phyloP scores from a whole-genome alignment of 2,888 invertebrate genomes.

The Drosophila sordidapex region DNA sequence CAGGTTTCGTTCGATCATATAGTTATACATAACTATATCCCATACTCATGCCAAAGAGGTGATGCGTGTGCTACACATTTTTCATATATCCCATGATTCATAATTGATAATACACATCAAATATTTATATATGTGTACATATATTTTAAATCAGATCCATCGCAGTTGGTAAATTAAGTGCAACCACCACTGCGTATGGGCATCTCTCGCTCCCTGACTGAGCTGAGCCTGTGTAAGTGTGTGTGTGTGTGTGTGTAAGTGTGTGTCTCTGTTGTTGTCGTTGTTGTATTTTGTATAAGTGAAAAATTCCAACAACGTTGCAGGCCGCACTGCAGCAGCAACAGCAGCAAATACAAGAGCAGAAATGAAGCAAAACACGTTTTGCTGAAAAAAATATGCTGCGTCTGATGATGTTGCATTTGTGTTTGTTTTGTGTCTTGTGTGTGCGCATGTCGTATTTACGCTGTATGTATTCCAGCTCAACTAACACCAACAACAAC shows the following conservation, averaged over 20 bases:
- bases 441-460: conserved; percentile 62
- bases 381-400: conserved; percentile 75
- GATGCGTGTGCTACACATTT: conserved; percentile 31
- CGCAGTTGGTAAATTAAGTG: conserved; percentile 43
- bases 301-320: conserved; percentile 80
- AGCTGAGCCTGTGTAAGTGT: conserved; percentile 20
- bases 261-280: conserved; percentile 47
- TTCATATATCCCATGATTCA: conserved; percentile 5
- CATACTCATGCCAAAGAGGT: conserved; percentile 24
- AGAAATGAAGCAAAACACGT: conserved; percentile 79
- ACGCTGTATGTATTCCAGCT: conserved; percentile 43
- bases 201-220: conserved; percentile 20
- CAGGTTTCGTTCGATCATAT: conserved; percentile 52
- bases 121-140: conserved; percentile 4
- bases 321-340: conserved; percentile 54
- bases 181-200: conserved; percentile 42
- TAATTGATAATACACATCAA: conserved; percentile 11
- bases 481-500: conserved; percentile 52
- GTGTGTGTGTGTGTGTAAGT: conserved; percentile 12
- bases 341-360: conserved; percentile 63
- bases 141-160: conserved; percentile 23
- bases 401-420: conserved; percentile 66
- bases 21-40: conserved; percentile 39
- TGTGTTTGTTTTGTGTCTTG: conserved; percentile 35
- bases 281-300: conserved; percentile 76